Evolutionary conservation across 1,140 invertebrate species (phyloP).

Genomic region (Thaumatotibia leucotreta): DNA sequence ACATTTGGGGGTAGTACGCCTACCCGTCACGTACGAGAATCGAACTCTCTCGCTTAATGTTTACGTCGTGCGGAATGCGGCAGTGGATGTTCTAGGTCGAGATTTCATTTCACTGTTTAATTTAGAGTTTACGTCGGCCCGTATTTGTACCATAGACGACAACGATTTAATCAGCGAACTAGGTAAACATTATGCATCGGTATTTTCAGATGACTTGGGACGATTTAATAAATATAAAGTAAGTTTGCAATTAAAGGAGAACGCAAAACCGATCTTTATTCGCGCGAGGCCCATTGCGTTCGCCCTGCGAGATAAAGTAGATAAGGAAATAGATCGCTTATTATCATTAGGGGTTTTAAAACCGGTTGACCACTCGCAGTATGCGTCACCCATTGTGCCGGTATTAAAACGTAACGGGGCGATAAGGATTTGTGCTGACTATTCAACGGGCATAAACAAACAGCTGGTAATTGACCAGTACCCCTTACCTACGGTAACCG

Average conservation of each 20-base stretch:
- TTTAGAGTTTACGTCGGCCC: not conserved
- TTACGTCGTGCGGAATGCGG: not conserved
- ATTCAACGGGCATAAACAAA: conserved; percentile 32
- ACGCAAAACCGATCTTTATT: conserved; percentile 8
- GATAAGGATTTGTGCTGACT: conserved; percentile 44
- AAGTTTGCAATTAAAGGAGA: not conserved
- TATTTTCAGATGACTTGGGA: not conserved
- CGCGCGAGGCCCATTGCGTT: conserved; percentile 19
- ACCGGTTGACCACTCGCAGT: conserved; percentile 29
- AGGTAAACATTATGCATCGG: not conserved
- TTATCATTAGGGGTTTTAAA: conserved; percentile 16
- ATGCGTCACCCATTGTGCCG: conserved; percentile 55
- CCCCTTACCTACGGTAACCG: conserved; percentile 37
- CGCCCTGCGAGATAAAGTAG: conserved; percentile 17
- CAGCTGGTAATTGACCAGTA: conserved; percentile 20
- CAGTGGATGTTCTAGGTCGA: not conserved
- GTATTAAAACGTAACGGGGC: conserved; percentile 37
- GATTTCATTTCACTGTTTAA: not conserved
- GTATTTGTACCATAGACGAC: not conserved
- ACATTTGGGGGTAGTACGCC: not conserved
- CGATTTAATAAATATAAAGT: conserved; percentile 16
- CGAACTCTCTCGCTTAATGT: not conserved
- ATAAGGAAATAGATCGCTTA: conserved; percentile 26
- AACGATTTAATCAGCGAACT: not conserved
- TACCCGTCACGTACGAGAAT: not conserved